Percentiles rank a stretch among this genome's conserved stretches.
Evolutionary conservation across 2,888 invertebrate species (phyloP).

Genomic region (Drosophila demipolita): DNA sequence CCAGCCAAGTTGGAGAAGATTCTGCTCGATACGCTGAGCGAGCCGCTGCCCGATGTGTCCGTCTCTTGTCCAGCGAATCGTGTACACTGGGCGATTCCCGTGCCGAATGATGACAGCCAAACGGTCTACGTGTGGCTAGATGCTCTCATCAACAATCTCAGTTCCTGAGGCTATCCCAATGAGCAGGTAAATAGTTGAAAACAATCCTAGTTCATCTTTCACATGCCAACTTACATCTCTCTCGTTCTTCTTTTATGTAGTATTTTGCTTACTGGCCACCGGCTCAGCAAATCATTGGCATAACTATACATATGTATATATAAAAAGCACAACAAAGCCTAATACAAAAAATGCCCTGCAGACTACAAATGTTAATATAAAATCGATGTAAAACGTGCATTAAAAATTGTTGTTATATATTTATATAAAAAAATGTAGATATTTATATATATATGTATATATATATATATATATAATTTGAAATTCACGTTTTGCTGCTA

Average conservation of each 20-base stretch:
- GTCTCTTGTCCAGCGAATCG: constrained; percentile 93
- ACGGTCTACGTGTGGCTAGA: constrained; percentile 99
- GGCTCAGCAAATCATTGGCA: constrained; percentile 94
- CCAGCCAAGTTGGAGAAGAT: constrained; percentile 91
- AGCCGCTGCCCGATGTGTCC: constrained; percentile 92
- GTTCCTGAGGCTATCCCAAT: constrained; percentile 92
- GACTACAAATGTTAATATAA: too few species aligned
- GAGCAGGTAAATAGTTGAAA: constrained; percentile 70
- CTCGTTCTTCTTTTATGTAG: constrained; percentile 40
- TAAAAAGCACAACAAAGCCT: too few species aligned
- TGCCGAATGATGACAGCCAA: constrained; percentile 92
- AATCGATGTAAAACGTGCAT: too few species aligned
- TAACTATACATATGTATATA: too few species aligned
- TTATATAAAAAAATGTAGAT: too few species aligned
- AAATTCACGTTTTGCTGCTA: not conserved
- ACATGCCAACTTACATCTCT: not conserved
- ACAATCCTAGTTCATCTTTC: not conserved
- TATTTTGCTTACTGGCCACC: constrained; percentile 91
- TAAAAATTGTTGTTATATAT: too few species aligned
- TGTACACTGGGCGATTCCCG: constrained; percentile 96
- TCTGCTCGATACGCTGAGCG: constrained; percentile 88
- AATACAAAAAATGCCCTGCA: too few species aligned
- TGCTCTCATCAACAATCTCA: constrained; percentile 97
- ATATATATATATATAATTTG: not conserved
- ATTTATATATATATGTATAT: too few species aligned